These are phyloP conservation scores for Aethes cnicana DNA, from an alignment of 2,888 invertebrate species.

Conservation along the genomic window DNA sequence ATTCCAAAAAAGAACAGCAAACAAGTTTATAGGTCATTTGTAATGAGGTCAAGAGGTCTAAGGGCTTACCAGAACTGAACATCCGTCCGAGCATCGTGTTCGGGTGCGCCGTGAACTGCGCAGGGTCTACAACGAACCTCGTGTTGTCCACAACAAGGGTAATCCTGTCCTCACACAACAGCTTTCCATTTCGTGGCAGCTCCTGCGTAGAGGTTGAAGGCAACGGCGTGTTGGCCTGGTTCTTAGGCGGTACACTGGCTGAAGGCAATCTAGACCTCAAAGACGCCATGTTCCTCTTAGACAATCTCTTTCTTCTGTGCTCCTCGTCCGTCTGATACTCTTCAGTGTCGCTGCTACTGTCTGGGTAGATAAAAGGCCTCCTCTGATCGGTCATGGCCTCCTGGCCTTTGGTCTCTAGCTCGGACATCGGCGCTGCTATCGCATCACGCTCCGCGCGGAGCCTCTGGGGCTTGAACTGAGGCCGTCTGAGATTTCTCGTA, in stretches of 20 bases:
- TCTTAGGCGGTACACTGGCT: conserved; percentile 64
- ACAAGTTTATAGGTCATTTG: too few relatives aligned
- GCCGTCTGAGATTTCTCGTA: conserved; percentile 40
- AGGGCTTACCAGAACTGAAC: conserved; percentile 93
- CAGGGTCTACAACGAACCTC: conserved; percentile 92
- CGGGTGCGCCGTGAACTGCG: conserved; percentile 95
- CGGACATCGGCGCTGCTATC: conserved; percentile 70
- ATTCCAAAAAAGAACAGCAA: too few relatives aligned
- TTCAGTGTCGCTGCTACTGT: conserved; percentile 93
- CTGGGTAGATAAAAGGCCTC: conserved; percentile 76
- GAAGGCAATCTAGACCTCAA: conserved; percentile 54
- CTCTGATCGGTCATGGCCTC: conserved; percentile 68
- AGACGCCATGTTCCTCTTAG: conserved; percentile 66
- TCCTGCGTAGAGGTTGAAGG: conserved; percentile 65
- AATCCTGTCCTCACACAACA: conserved; percentile 87
- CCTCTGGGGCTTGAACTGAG: conserved; percentile 32
- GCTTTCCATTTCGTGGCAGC: conserved; percentile 56
- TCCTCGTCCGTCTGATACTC: conserved; percentile 87
- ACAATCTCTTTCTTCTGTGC: conserved; percentile 85
- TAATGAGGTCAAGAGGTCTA: too few relatives aligned
- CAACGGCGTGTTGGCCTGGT: conserved; percentile 57
- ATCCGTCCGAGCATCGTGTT: conserved; percentile 99
- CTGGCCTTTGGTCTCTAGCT: conserved; percentile 62
- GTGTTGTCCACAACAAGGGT: conserved; percentile 98
- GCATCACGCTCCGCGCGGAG: conserved; percentile 63